Evolutionary conservation across 2,888 invertebrate genomes (phyloP).

Genomic region (Ochropleura leucogaster): DNA sequence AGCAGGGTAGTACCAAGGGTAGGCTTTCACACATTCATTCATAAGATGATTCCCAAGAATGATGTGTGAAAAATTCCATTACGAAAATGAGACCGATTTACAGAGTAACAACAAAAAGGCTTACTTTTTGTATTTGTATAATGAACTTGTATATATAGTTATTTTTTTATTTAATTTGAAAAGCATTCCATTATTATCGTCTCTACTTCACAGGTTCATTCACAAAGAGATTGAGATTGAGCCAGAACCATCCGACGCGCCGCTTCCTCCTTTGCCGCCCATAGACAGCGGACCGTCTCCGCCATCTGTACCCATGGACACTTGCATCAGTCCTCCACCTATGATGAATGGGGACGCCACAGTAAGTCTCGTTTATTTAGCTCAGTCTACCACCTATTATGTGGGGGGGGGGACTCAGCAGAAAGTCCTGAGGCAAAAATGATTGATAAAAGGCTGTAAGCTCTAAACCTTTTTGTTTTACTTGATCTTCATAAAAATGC

Average conservation of each 20-base stretch:
- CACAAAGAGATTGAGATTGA: slow-evolving; percentile 72
- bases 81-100: no score
- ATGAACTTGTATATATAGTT: no score
- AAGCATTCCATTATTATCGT: background rate
- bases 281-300: slow-evolving; percentile 68
- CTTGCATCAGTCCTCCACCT: slow-evolving; percentile 85
- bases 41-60: background rate
- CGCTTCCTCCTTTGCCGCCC: slow-evolving; percentile 76
- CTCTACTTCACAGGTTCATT: slow-evolving; percentile 31
- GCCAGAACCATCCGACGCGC: slow-evolving; percentile 73
- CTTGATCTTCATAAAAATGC: background rate
- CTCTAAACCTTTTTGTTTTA: background rate
- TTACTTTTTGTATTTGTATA: background rate
- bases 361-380: slow-evolving; percentile 71
- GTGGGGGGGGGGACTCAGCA: no score
- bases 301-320: slow-evolving; percentile 82
- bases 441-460: background rate
- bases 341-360: slow-evolving; percentile 82
- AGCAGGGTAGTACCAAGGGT: no score
- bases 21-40: no score
- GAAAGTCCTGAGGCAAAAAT: no score
- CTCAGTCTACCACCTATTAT: no score
- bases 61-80: background rate
- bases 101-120: background rate
- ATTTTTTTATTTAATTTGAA: background rate